Conservation (phyloP, 2,888 invertebrate genomes). For the Camponotus fellah region DNA sequence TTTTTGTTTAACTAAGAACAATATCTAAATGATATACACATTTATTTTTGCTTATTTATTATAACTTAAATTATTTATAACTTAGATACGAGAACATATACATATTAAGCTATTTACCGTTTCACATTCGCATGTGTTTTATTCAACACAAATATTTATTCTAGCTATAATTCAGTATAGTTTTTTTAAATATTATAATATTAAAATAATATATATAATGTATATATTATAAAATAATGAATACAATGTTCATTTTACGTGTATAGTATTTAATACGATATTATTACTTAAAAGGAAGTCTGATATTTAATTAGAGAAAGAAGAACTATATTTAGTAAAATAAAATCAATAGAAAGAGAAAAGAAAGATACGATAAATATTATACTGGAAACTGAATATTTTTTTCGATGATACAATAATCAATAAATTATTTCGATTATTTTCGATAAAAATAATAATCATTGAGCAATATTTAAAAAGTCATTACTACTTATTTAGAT, state of each 20-base stretch:
- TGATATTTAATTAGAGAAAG: neutral
- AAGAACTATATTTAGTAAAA: neutral
- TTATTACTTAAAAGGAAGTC: neutral
- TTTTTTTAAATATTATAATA: neutral
- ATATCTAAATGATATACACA: neutral
- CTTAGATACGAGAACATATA: conserved; percentile 12
- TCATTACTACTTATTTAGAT: conserved; percentile 9
- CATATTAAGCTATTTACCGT: conserved; percentile 2
- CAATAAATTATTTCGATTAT: neutral
- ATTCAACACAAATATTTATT: conserved; percentile 5
- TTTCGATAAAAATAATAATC: neutral
- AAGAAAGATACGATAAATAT: neutral
- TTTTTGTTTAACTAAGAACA: conserved; percentile 3
- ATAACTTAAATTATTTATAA: conserved; percentile 38
- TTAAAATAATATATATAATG: conserved; percentile 4
- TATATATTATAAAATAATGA: neutral
- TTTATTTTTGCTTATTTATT: conserved; percentile 25
- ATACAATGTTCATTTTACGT: neutral
- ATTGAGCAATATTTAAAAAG: neutral
- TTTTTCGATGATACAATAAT: neutral
- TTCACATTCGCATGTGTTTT: neutral
- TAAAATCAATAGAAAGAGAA: neutral
- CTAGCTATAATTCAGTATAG: neutral
- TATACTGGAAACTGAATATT: neutral
- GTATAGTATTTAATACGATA: neutral